Evolutionary conservation across 1,140 invertebrate genomes (phyloP).

Genomic region (Heliothis virescens): DNA sequence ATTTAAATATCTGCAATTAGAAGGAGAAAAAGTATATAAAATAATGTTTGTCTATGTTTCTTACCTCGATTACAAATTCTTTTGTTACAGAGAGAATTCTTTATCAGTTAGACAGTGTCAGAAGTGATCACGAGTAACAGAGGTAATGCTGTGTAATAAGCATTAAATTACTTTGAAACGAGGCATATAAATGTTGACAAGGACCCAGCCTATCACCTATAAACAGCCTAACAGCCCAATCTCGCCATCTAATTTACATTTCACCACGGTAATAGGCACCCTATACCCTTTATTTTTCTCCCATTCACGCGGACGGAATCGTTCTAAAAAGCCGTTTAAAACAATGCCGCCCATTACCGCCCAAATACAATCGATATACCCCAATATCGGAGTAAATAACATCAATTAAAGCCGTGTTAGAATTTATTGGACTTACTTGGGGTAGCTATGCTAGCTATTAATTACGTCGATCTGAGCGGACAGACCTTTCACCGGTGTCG

Average conservation of each 20-base stretch:
- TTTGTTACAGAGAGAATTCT: no score
- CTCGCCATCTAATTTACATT: conserved; percentile 13
- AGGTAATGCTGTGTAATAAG: background rate
- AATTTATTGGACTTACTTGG: conserved; percentile 45
- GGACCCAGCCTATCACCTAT: background rate
- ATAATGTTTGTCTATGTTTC: no score
- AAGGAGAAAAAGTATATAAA: no score
- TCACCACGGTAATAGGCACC: conserved; percentile 34
- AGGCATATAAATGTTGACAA: conserved; percentile 2
- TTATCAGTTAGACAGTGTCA: no score
- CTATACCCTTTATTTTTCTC: conserved; percentile 8
- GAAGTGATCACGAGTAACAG: no score
- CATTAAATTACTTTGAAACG: background rate
- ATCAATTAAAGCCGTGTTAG: conserved; percentile 43
- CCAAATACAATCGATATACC: conserved; percentile 41
- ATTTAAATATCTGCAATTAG: no score
- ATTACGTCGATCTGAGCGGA: conserved; percentile 30
- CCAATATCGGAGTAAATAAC: conserved; percentile 42
- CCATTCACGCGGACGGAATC: background rate
- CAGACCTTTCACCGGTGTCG: background rate
- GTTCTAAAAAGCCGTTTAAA: conserved; percentile 34
- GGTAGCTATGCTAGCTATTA: conserved; percentile 17
- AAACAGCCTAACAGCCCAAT: conserved; percentile 31
- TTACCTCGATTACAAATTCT: no score
- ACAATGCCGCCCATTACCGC: conserved; percentile 44